These are phyloP conservation scores for Clupea harengus DNA, from an alignment of 2,113 vertebrate species.

Conservation along the genomic window DNA sequence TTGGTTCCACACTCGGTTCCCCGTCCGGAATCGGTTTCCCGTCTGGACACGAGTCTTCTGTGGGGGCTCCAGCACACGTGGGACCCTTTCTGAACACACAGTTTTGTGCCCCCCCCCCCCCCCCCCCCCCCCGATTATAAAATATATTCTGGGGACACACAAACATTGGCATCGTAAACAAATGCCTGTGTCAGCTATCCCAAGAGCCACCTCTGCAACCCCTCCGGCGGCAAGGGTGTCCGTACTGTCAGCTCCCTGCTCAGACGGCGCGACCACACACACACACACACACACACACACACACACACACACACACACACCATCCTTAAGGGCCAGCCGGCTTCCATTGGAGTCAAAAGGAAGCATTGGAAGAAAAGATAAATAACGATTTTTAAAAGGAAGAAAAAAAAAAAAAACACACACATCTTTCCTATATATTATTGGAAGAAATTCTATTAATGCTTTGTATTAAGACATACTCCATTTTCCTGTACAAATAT, in stretches of 20 bases:
- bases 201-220: not conserved
- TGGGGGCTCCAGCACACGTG: not conserved
- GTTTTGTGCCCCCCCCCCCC: not conserved
- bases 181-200: not conserved
- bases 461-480: slow-evolving; percentile 81
- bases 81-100: not conserved
- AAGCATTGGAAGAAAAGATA: not conserved
- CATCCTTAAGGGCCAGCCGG: not conserved
- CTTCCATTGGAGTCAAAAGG: not conserved
- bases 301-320: no score
- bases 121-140: no score
- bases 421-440: slow-evolving; percentile 41
- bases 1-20: not conserved
- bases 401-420: slow-evolving; percentile 52
- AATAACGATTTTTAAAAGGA: not conserved
- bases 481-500: slow-evolving; percentile 73
- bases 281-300: no score
- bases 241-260: not conserved
- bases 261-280: no score
- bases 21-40: no score
- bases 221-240: not conserved
- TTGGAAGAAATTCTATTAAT: slow-evolving; percentile 23
- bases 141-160: no score
- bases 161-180: not conserved
- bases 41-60: not conserved